These are phyloP conservation scores for Arctocebus calabarensis DNA, from an alignment of 2,797 vertebrate genomes.

Conservation along the genomic window DNA sequence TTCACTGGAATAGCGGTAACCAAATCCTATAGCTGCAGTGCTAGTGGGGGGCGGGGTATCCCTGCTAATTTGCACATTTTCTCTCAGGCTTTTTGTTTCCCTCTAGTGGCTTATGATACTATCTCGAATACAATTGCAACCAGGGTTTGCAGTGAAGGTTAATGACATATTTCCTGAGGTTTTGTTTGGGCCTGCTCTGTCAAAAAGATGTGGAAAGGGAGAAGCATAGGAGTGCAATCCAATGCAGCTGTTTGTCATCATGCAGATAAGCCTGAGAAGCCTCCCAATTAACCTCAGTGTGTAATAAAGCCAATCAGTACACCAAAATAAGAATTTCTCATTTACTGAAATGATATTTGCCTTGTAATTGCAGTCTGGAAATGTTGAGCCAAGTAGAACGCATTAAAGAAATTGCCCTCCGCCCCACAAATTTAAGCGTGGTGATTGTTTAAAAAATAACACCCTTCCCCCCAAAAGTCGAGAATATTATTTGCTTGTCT, in stretches of 20 bases:
- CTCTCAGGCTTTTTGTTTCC: background rate
- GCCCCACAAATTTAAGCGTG: constrained; percentile 62
- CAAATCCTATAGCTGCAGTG: background rate
- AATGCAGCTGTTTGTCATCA: constrained; percentile 78
- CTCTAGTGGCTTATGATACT: background rate
- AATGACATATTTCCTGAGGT: background rate
- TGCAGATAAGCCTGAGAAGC: constrained; percentile 49
- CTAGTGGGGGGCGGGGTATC: background rate
- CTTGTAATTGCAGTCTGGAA: constrained; percentile 65
- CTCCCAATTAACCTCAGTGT: constrained; percentile 71
- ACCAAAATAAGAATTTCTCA: constrained; percentile 74
- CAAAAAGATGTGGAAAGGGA: background rate
- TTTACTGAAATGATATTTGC: constrained; percentile 79
- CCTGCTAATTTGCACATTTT: background rate
- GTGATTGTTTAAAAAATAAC: background rate
- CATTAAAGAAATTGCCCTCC: constrained; percentile 58
- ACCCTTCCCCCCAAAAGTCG: background rate
- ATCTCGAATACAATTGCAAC: background rate
- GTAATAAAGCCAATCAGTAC: constrained; percentile 62
- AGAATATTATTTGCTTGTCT: constrained; percentile 3
- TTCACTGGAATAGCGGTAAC: background rate
- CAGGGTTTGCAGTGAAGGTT: background rate
- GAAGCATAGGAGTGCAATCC: background rate
- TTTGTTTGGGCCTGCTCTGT: constrained; percentile 17
- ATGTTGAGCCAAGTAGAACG: constrained; percentile 67